Base-by-base conservation (phyloP, 2,113 vertebrate genomes). In the Myrmophylax atrothorax region DNA sequence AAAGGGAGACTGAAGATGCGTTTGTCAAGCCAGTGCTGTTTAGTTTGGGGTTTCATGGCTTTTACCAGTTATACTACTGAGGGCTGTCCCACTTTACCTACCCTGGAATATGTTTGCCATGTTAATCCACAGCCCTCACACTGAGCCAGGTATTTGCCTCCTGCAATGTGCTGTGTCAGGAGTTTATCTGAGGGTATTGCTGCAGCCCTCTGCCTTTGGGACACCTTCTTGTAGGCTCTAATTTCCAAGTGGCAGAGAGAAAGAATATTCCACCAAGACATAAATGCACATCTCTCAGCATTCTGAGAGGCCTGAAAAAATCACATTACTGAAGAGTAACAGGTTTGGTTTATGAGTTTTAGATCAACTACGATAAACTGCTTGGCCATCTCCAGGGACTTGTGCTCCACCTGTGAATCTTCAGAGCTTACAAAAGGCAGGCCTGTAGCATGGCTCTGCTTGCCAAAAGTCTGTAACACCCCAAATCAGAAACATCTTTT, bases 401-500 rank as follows among this genome's bases (percentile, higher is more conserved):
- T 84, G 14, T 44, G 40, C 12, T 92, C n/a, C 49, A 75, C 86
- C 66, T 91, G 60, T 70, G 52, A 87, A 64, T 75, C 44, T 78
- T 91, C 60, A 76, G 77, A 78, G 25, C 7, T 89, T 75, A 75
- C 31, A 52, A 86, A 84, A 95, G 28, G 18, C 69, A 93, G 62
- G 17, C 42, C 40, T 4, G 1, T 37, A 68, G 16, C 69, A 6
- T 35, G 42, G 38, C 14, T 85, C 15, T 60, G 3, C 47, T 37
- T 67, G 81, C 89, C 40, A 68, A 46, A 85, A 92, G 33, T 59
- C 73, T 84, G 47, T 78, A 80, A 90, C 64, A 86, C 23, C 29
- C 47, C 18, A 67, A 78, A 94, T 89, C 81, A 90, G 82, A 90
- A 95, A 76, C 37, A 68, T 69, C 69, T 89, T 95, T 89, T 89